Percentiles rank a stretch among this genome's conserved stretches.
phyloP scores from a whole-genome alignment of 2,888 invertebrate genomes.

The Volucella inanis region DNA sequence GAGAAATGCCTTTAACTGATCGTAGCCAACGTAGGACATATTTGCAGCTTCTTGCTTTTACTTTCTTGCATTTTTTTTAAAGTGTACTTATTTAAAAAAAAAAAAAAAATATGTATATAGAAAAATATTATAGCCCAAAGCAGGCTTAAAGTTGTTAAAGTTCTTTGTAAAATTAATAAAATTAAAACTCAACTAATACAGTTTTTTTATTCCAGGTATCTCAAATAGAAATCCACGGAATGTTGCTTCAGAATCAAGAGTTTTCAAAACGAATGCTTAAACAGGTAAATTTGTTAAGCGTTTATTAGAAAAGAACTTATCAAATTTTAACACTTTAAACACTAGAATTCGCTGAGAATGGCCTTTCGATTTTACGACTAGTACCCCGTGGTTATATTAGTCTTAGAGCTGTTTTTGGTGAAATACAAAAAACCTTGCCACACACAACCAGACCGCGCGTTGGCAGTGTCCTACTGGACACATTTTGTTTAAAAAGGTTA shows the following conservation, averaged over 20 bases:
- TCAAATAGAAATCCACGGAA: constrained; percentile 8
- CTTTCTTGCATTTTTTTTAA: constrained; percentile 22
- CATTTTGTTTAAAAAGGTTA: too few relatives aligned
- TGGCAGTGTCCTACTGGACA: too few relatives aligned
- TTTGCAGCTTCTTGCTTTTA: constrained; percentile 13
- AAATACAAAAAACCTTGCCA: too few relatives aligned
- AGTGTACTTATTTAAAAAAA: constrained; percentile 36
- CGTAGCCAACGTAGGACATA: constrained; percentile 14
- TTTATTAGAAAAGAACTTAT: neutral
- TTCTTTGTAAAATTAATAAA: constrained; percentile 11
- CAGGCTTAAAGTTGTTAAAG: neutral
- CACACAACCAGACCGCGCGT: too few relatives aligned
- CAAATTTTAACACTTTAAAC: too few relatives aligned
- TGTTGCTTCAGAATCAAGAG: constrained; percentile 59
- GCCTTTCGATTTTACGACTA: too few relatives aligned
- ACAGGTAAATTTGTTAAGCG: constrained; percentile 38
- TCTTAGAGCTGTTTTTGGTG: too few relatives aligned
- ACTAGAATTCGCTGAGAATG: too few relatives aligned
- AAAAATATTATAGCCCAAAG: neutral
- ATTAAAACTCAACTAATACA: constrained; percentile 17
- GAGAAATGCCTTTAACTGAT: constrained; percentile 15
- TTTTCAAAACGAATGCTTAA: constrained; percentile 44
- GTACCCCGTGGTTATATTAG: too few relatives aligned
- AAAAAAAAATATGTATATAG: neutral
- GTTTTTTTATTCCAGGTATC: constrained; percentile 46